phyloP scores from a whole-genome alignment of 2,113 vertebrate genomes.

The Chaetodon auriga region DNA sequence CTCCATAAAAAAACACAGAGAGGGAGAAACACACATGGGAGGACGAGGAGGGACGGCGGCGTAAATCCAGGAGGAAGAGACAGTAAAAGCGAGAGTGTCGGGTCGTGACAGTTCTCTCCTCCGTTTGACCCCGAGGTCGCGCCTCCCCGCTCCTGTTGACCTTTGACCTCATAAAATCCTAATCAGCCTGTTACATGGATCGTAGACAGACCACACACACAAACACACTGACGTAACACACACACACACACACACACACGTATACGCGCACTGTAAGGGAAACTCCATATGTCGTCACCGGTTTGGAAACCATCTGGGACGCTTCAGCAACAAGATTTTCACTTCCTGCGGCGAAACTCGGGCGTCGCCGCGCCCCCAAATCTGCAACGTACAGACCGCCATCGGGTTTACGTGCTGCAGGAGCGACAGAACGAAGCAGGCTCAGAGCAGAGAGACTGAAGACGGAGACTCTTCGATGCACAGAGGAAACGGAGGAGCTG shows the following conservation, averaged over 20 bases:
- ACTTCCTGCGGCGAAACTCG: background rate
- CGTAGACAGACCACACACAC: slow-evolving; percentile 59
- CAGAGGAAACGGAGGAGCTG: background rate
- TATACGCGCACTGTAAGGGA: slow-evolving; percentile 7
- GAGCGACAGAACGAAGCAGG: background rate
- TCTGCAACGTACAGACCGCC: background rate
- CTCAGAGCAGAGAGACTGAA: no score
- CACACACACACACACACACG: slow-evolving; percentile 13
- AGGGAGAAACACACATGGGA: background rate
- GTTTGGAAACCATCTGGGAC: slow-evolving; percentile 43
- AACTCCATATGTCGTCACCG: slow-evolving; percentile 48
- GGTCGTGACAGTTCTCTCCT: slow-evolving; percentile 62
- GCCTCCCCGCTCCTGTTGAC: slow-evolving; percentile 69
- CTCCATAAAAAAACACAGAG: background rate
- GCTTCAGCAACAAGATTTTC: background rate
- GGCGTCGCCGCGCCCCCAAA: background rate
- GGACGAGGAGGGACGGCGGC: slow-evolving; percentile 9
- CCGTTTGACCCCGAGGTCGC: slow-evolving; percentile 63
- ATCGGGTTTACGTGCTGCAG: background rate
- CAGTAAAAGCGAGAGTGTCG: slow-evolving; percentile 63
- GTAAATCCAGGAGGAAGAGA: slow-evolving; percentile 61
- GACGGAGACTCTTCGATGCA: background rate
- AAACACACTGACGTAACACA: slow-evolving; percentile 22
- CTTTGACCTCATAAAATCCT: slow-evolving; percentile 77
- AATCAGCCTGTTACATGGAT: slow-evolving; percentile 76